Base-by-base conservation (phyloP, 2,888 invertebrate genomes). In the Pycnomerus fuliginosus region DNA sequence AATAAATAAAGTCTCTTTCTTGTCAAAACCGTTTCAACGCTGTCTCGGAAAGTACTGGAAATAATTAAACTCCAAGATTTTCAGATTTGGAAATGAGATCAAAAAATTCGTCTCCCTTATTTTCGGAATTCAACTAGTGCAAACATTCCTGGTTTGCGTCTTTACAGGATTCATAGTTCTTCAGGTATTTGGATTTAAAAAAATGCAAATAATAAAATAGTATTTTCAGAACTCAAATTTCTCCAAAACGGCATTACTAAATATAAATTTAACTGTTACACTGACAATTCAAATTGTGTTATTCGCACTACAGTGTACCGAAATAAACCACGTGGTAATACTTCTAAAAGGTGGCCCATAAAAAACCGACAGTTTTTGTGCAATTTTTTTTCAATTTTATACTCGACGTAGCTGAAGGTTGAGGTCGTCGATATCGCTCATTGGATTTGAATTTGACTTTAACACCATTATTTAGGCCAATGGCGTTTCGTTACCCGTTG, bases 71-170 rank as follows among this genome's bases (percentile, higher is more conserved):
- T n/a, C n/a, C 5, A 28, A 33, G 33, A 36, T 24, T 32, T 48
- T 15, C 17, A 56, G 56, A 12, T 56, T 38, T 42, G 54, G 54
- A 5, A 41, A 39, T 12, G 40, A 50, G 13, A 13, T 56, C 1
- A 47, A 51, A 22, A 23, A 24, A n/a, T 45, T 46, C 15, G 35
- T 44, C 1, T 49, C 50, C 3, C 12, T 14, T 13, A 44, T 53
- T 12, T 32, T 56, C 11, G 46, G 45, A 8, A 32, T 48, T 2
- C 56, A 56, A n/a, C 11, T 54, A 3, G n/a, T 50, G 4, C 46
- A 48, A 33, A 53, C 49, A 16, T 51, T 44, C 2, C 43, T 48
- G 3, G 37, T 42, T 3, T 33, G 52, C 2, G 52, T 54, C 4
- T 34, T 53, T 8, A 49, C 36, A 20, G 50, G 49, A 8, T 54